phyloP scores from a whole-genome alignment of 2,113 vertebrate genomes.

The Mustela lutreola region DNA sequence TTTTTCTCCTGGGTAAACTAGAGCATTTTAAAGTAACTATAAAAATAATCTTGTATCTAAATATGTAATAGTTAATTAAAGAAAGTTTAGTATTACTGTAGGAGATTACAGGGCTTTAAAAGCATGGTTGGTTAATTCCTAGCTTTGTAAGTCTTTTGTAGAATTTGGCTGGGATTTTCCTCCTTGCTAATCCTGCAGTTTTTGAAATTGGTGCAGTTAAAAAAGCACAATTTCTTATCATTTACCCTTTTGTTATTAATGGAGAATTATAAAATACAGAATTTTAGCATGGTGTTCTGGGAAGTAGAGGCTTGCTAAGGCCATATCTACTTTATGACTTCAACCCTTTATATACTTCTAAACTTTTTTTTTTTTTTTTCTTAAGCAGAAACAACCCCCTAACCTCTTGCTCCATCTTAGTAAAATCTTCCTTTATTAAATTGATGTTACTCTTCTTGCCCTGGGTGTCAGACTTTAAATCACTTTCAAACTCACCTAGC shows the following conservation, averaged over 20 bases:
- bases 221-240: conserved; percentile 37
- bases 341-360: background rate
- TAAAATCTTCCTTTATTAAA: background rate
- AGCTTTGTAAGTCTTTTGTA: conserved; percentile 51
- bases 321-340: background rate
- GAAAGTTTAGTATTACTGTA: conserved; percentile 11
- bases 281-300: background rate
- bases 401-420: background rate
- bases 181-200: conserved; percentile 52
- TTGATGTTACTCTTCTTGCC: background rate
- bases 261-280: conserved; percentile 33
- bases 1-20: conserved; percentile 8
- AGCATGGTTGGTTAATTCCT: conserved; percentile 56
- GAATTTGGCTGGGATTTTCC: conserved; percentile 64
- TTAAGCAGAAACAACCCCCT: background rate
- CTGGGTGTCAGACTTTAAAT: background rate
- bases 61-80: conserved; percentile 51
- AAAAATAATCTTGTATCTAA: conserved; percentile 46
- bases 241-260: conserved; percentile 46
- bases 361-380: background rate
- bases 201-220: conserved; percentile 42
- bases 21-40: conserved; percentile 50
- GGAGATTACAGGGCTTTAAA: conserved; percentile 48
- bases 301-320: background rate
- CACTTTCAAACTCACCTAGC: background rate